phyloP scores from a whole-genome alignment of 1,140 invertebrate genomes.

The Leucophenga varia region DNA sequence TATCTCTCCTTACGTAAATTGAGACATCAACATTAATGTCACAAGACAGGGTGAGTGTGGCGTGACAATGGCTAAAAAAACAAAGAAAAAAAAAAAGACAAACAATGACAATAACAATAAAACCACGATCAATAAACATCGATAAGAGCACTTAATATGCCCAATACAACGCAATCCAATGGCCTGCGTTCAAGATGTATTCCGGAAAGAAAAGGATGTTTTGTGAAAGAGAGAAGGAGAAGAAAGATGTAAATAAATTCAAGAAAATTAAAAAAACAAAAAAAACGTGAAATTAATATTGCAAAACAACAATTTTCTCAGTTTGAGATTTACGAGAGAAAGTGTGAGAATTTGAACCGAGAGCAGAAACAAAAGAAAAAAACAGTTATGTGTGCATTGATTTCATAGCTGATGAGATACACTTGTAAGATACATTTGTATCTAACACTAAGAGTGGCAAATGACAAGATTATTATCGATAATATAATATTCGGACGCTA shows the following conservation, averaged over 20 bases:
- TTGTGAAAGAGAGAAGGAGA: conserved; percentile 1
- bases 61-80: conserved; percentile 12
- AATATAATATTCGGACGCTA: conserved; percentile 6
- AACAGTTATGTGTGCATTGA: conserved; percentile 22
- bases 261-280: conserved; percentile 1
- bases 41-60: conserved; percentile 14
- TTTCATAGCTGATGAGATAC: conserved; percentile 1
- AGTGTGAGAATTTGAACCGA: conserved; percentile 47
- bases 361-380: conserved; percentile 30
- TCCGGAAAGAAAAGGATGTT: conserved; percentile 5
- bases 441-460: conserved; percentile 15
- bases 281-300: conserved; percentile 26
- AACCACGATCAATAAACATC: conserved; percentile 20
- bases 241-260: neutral
- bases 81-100: conserved; percentile 22
- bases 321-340: conserved; percentile 47
- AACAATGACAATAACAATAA: conserved; percentile 34
- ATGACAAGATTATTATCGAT: conserved; percentile 36
- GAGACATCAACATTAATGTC: conserved; percentile 37
- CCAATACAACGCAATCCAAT: conserved; percentile 11
- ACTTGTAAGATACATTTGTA: neutral
- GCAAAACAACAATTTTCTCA: conserved; percentile 13
- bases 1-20: conserved; percentile 23
- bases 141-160: conserved; percentile 17
- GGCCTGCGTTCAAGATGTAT: too few species aligned